Base-by-base conservation (phyloP, 2,113 vertebrate species). In the Myotis yumanensis region DNA sequence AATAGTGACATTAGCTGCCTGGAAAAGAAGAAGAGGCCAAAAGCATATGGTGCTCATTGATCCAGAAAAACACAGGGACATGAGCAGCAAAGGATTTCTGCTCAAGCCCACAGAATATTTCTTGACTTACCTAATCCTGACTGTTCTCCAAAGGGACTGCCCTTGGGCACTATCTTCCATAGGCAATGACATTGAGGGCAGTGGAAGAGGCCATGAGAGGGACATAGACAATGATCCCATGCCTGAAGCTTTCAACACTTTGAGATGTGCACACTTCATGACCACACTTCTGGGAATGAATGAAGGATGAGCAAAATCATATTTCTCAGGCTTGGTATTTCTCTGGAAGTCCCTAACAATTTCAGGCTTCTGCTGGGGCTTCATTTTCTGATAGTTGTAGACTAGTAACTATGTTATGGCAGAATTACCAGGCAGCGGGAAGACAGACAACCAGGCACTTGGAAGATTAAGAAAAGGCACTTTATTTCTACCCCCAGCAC, bases 31-130 rank as follows among this genome's bases (percentile, higher is more conserved):
- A 51, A 6, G 59, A 77, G 7, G 75, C 32, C 25, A 11, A 48
- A 0, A 48, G 28, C 15, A 8, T 28, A 2, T 35, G 15, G 3
- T 18, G 23, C 46, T 25, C 6, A 20, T 11, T 5, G 15, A 57
- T 11, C 37, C 52, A 35, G 28, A 28, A 64, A 90, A 79, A 64
- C 16, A 68, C 22, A 43, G 8, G 12, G n/a, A 43, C 17, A 17
- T 37, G 22, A 52, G 48, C 6, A 54, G 40, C 23, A 71, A 40
- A 54, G 25, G 48, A 71, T 62, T 18, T 37, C 85, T 79, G 79
- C 35, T 40, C 51, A 71, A 43, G 40, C 25, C 62, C 71, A 8
- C 18, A 76, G 28, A 51, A 28, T 69, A n/a, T n/a, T 59, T 76
- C 51, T 51, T 51, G 11, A 43, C 18, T 57, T 54, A 20, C 89